A percentile compares a stretch with the other conserved stretches of the same genome.
Evolutionary conservation across 2,888 invertebrate species (phyloP).

Genomic region (Mesochorus sp.): DNA sequence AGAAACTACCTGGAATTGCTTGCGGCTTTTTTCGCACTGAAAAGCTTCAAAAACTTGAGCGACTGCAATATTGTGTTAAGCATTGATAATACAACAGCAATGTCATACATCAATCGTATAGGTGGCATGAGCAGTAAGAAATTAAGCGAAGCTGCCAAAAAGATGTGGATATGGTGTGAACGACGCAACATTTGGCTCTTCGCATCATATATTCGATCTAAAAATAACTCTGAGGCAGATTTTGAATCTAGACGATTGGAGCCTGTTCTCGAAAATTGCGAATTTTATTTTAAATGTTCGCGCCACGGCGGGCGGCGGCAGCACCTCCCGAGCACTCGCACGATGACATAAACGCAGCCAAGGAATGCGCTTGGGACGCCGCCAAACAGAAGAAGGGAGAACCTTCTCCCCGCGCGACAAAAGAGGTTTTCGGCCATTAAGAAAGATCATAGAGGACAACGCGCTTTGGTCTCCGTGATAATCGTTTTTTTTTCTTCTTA

Average conservation of each 20-base stretch:
- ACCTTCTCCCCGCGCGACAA: too few relatives aligned
- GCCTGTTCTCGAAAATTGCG: too few relatives aligned
- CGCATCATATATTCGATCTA: conserved; percentile 56
- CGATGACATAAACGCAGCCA: too few relatives aligned
- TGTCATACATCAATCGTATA: conserved; percentile 60
- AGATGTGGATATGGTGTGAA: conserved; percentile 60
- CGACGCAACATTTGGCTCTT: conserved; percentile 45
- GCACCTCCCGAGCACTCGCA: too few relatives aligned
- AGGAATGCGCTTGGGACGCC: too few relatives aligned
- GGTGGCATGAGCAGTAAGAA: conserved; percentile 33
- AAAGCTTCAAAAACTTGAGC: conserved; percentile 38
- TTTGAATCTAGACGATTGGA: conserved; percentile 52
- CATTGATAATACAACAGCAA: conserved; percentile 58
- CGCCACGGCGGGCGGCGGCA: too few relatives aligned
- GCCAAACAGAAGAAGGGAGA: too few relatives aligned
- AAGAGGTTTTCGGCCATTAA: too few relatives aligned
- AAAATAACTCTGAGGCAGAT: conserved; percentile 53
- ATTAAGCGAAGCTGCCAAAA: conserved; percentile 27
- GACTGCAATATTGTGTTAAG: conserved; percentile 42
- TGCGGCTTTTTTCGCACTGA: conserved; percentile 45
- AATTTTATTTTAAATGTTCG: too few relatives aligned
- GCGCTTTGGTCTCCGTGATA: too few relatives aligned
- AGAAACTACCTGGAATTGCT: conserved; percentile 44
- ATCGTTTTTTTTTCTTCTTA: too few relatives aligned
- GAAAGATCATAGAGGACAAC: too few relatives aligned